These are phyloP conservation scores for Lacerta bilineata DNA, from an alignment of 2,797 vertebrate genomes.

Conservation along the genomic window DNA sequence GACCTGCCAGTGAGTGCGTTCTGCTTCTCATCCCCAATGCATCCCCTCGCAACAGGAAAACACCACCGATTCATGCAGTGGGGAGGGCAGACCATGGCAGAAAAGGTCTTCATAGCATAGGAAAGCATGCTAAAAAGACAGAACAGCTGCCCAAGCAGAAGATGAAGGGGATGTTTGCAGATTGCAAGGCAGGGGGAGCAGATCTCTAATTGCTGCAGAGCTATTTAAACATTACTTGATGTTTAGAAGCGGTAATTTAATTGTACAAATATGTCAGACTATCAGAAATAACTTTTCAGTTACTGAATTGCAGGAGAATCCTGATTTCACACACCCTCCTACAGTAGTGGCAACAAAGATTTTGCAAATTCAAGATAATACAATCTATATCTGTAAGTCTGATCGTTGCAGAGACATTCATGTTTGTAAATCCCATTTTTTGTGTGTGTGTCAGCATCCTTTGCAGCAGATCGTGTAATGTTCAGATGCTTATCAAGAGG, in stretches of 20 bases:
- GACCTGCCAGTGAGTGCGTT: background rate
- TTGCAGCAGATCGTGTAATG: background rate
- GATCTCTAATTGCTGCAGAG: background rate
- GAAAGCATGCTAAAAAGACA: background rate
- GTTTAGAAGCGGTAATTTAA: slow-evolving; percentile 13
- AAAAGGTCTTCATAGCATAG: background rate
- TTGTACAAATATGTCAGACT: background rate
- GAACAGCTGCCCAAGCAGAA: background rate
- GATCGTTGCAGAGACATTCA: background rate
- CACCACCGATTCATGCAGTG: background rate
- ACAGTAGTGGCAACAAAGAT: background rate
- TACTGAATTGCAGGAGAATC: background rate
- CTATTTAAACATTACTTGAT: background rate
- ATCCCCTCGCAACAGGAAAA: background rate
- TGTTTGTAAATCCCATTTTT: background rate
- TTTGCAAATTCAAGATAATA: background rate
- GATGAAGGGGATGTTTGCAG: background rate
- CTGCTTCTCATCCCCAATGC: background rate
- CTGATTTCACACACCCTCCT: too few relatives aligned
- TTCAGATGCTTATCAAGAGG: background rate
- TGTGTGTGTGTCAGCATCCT: background rate
- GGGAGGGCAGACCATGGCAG: background rate
- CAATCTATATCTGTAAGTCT: background rate
- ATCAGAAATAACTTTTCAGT: slow-evolving; percentile 4
- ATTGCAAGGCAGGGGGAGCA: too few relatives aligned